Base-by-base conservation (phyloP, 2,888 invertebrate species). In the Lithophane ornitopus region DNA sequence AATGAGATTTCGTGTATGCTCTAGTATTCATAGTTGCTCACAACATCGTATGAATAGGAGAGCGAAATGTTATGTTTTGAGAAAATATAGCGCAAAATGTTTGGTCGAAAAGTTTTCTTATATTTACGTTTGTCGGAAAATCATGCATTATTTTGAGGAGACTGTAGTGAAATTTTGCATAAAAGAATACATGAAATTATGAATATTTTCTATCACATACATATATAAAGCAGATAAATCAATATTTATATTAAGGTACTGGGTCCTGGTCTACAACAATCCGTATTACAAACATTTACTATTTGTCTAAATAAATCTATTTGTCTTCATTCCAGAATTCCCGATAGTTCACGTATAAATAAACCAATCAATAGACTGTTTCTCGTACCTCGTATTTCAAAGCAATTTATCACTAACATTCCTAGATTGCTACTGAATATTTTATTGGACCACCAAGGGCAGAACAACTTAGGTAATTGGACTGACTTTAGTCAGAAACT, bases 381-480 rank as follows among this genome's bases (percentile, higher is more conserved):
- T 44, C 66, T 70, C 16, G 22, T n/a, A 61, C 22, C 54, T 44
- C 49, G 59, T 82, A 82, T 61, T 65, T 65, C 68, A 65, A 61
- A 78, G 49, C 56, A 68, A 73, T 82, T 82, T 73, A 82, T 78
- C 54, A 81, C 66, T 39, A 56, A 68, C 83, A 75, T 81, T 63
- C 67, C 67, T 68, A 52, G 79, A 81, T 81, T 67, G 83, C 14
- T 79, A 28, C 41, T 81, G 75, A 81, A 81, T 81, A 79, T 75
- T 79, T 81, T 49, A 81, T 26, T 52, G 28, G 68, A 59, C 63
- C 63, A 66, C 59, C 41, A 66, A 58, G 44, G 22, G 52, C 28
- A 19, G 22, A 76, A 12, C 28, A 56, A 82, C 79, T 79, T 79
- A 61, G 56, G 74, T 79, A 63, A 82, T 82, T 81, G 83, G 26